Evolutionary conservation across 2,113 vertebrate genomes (phyloP).

Genomic region (Athene cunicularia): DNA sequence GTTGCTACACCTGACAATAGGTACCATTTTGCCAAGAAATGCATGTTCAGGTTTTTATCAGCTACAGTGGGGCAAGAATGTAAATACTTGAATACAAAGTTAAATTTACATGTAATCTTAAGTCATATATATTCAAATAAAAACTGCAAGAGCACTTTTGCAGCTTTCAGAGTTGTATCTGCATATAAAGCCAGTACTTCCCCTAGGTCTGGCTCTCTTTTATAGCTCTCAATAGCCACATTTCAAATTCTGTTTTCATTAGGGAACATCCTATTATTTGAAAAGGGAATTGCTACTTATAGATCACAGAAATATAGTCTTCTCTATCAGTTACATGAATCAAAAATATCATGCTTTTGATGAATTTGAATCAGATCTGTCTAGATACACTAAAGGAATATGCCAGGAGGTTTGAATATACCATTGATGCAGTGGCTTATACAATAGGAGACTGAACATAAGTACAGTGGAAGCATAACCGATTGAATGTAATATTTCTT

Average conservation of each 20-base stretch:
- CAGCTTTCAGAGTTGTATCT: slow-evolving; percentile 4
- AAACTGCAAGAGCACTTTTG: background rate
- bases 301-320: background rate
- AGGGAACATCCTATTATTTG: background rate
- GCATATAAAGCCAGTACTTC: background rate
- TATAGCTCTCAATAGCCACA: background rate
- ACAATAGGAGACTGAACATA: background rate
- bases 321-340: background rate
- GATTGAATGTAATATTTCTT: background rate
- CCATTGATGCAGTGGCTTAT: background rate
- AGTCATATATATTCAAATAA: background rate
- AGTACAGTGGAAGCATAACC: background rate
- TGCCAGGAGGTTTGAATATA: background rate
- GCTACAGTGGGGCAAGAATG: background rate
- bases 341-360: slow-evolving; percentile 1
- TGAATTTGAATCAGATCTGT: background rate
- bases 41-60: background rate
- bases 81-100: background rate
- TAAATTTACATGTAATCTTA: background rate
- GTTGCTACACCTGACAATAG: background rate
- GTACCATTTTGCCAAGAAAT: background rate
- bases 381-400: background rate
- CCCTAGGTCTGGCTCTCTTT: background rate
- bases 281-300: background rate
- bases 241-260: slow-evolving; percentile 44